Percentiles rank a stretch among this genome's conserved stretches.
phyloP scores from a whole-genome alignment of 1,140 invertebrate genomes.

The Globodera ellingtonae region DNA sequence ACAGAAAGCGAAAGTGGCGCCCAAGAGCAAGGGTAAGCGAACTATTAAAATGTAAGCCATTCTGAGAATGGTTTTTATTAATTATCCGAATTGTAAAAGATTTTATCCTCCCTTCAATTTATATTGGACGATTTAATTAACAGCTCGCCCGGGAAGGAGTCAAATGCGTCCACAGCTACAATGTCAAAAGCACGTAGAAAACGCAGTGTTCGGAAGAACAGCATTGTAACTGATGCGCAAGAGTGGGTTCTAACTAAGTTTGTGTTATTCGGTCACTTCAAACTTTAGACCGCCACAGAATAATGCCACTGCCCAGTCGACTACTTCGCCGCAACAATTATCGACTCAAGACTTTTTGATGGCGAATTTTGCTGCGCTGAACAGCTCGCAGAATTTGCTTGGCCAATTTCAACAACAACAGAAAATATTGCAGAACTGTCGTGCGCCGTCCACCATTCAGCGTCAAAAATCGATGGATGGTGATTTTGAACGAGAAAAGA shows the following conservation, averaged over 20 bases:
- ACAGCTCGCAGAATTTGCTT: conserved; percentile 14
- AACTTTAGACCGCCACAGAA: no score
- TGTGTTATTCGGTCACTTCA: no score
- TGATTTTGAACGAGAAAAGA: background rate
- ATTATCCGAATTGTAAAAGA: no score
- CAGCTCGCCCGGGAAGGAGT: background rate
- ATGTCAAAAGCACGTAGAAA: background rate
- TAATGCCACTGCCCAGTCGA: background rate
- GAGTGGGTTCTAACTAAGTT: background rate
- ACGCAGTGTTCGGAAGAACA: background rate
- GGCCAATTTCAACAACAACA: conserved; percentile 19
- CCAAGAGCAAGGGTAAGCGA: background rate
- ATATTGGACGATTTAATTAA: background rate
- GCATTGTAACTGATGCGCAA: background rate
- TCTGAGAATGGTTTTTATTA: no score
- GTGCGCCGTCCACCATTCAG: background rate
- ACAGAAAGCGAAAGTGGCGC: background rate
- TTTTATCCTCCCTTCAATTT: background rate
- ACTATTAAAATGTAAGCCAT: no score
- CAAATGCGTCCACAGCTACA: background rate
- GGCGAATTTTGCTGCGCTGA: conserved; percentile 15
- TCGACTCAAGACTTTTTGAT: conserved; percentile 23
- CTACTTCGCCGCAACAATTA: background rate
- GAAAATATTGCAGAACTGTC: background rate
- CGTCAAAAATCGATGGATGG: background rate